Evolutionary conservation across 2,113 vertebrate species (phyloP).

Genomic region (Trinectes maculatus): DNA sequence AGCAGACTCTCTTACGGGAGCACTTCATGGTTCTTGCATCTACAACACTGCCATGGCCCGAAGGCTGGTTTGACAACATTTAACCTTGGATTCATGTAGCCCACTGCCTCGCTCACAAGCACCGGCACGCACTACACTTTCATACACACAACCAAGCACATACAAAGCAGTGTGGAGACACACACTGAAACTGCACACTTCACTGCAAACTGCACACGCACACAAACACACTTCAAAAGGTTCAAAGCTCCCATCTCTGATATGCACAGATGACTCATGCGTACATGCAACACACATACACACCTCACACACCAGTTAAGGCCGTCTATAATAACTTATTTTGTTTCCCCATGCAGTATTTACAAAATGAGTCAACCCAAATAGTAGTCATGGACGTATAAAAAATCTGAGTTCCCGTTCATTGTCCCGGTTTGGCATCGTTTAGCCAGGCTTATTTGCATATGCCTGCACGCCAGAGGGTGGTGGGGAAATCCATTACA

Average conservation of each 20-base stretch:
- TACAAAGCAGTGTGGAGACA: background rate
- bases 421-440: slow-evolving; percentile 40
- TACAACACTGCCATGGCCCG: slow-evolving; percentile 63
- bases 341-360: background rate
- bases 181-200: background rate
- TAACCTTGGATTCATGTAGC: slow-evolving; percentile 77
- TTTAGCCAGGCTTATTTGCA: slow-evolving; percentile 36
- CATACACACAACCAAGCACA: background rate
- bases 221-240: slow-evolving; percentile 31
- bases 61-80: slow-evolving; percentile 77
- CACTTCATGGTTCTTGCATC: slow-evolving; percentile 63
- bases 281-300: background rate
- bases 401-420: slow-evolving; percentile 40
- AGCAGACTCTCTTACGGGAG: slow-evolving; percentile 69
- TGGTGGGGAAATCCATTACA: slow-evolving; percentile 51
- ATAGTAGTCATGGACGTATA: too few relatives aligned
- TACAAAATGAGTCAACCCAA: slow-evolving; percentile 15
- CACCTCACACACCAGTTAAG: background rate
- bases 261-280: background rate
- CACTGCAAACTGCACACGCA: slow-evolving; percentile 7
- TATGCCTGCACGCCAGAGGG: slow-evolving; percentile 17
- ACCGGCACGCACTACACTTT: slow-evolving; percentile 13
- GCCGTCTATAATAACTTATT: slow-evolving; percentile 4
- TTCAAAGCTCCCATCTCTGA: background rate
- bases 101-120: slow-evolving; percentile 37